Evolutionary conservation across 2,113 vertebrate genomes (phyloP).

Genomic region (Solea solea): DNA sequence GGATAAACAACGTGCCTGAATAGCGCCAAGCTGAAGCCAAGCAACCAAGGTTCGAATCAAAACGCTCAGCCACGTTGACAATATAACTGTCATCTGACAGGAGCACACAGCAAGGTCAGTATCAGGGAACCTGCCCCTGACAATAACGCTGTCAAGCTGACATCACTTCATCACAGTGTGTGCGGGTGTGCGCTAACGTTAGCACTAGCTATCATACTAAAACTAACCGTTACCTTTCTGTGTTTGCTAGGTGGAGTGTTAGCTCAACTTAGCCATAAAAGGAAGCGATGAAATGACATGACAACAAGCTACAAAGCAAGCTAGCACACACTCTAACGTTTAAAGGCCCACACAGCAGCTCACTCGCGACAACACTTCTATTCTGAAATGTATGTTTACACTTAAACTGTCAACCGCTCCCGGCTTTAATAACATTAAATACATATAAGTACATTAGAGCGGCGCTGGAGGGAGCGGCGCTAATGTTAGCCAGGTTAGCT

Average conservation of each 20-base stretch:
- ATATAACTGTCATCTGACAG: slow-evolving; percentile 4
- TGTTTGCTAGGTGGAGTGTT: slow-evolving; percentile 1
- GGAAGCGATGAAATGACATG: slow-evolving; percentile 43
- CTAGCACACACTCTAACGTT: slow-evolving; percentile 19
- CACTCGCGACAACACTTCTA: neutral
- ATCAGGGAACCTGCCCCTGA: slow-evolving; percentile 32
- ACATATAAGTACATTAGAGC: no score
- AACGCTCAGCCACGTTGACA: slow-evolving; percentile 56
- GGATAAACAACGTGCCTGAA: slow-evolving; percentile 10
- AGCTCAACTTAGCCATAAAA: slow-evolving; percentile 42
- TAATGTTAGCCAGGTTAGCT: slow-evolving; percentile 15
- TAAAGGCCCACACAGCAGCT: slow-evolving; percentile 37
- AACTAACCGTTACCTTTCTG: neutral
- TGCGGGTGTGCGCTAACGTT: neutral
- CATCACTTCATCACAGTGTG: slow-evolving; percentile 1
- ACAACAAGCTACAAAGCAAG: slow-evolving; percentile 45
- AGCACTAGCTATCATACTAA: slow-evolving; percentile 4
- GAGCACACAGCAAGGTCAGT: neutral
- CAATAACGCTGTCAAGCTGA: neutral
- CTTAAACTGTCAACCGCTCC: neutral
- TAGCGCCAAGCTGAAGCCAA: slow-evolving; percentile 3
- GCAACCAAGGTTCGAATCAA: slow-evolving; percentile 27
- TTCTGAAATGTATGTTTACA: neutral
- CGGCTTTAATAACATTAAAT: neutral
- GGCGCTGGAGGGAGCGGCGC: neutral